A percentile compares a stretch with the other conserved stretches of the same genome.
Evolutionary conservation across 2,113 vertebrate species (phyloP).

Genomic region (Jaculus jaculus): DNA sequence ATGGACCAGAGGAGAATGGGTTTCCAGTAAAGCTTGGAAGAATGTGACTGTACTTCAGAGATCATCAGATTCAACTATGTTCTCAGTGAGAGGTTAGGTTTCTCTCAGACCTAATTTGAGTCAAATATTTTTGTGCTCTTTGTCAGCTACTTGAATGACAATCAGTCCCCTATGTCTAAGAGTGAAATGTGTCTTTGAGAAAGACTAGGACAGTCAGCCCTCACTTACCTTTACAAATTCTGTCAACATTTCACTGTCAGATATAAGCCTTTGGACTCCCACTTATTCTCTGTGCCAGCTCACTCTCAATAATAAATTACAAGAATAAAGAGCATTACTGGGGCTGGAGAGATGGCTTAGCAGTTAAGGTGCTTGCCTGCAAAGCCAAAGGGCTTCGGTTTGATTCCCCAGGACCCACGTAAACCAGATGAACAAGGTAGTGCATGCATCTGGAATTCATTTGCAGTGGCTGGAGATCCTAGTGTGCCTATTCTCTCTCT

Average conservation of each 20-base stretch:
- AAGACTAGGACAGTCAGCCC: not conserved
- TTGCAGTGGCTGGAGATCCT: too few species aligned
- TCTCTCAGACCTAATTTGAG: not conserved
- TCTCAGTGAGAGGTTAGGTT: not conserved
- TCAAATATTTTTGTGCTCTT: not conserved
- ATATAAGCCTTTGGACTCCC: not conserved
- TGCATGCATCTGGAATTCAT: too few species aligned
- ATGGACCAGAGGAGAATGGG: not conserved
- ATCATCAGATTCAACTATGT: not conserved
- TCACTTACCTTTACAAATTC: not conserved
- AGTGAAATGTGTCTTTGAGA: not conserved
- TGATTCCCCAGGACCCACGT: too few species aligned
- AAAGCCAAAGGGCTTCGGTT: too few species aligned
- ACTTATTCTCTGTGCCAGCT: constrained; percentile 2
- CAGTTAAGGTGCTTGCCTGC: too few species aligned
- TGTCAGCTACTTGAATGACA: not conserved
- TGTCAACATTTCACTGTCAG: not conserved
- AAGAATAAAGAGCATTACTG: not conserved
- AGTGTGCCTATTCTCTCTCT: too few species aligned
- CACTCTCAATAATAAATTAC: constrained; percentile 42
- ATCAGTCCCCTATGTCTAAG: not conserved
- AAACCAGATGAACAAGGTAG: too few species aligned
- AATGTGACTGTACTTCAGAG: not conserved
- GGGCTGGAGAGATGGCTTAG: too few species aligned
- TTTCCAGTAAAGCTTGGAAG: not conserved